Conservation (phyloP, 2,797 vertebrate species). For the Limnodromus scolopaceus region DNA sequence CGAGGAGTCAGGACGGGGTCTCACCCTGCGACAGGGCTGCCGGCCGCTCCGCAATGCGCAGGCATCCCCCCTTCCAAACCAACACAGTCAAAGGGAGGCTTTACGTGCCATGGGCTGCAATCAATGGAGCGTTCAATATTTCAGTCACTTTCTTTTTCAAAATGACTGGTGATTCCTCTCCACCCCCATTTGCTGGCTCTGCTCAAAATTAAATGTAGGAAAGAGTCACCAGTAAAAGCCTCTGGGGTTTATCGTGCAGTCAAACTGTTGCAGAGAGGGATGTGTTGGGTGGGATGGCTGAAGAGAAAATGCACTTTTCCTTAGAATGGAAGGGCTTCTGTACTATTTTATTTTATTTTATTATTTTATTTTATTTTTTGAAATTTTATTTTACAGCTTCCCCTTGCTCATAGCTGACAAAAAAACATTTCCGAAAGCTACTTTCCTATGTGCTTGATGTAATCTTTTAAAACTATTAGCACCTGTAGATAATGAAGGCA, state of each 20-base stretch:
- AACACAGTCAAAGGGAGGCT: not conserved
- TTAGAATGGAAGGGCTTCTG: not conserved
- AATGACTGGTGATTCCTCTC: not conserved
- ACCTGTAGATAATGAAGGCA: not conserved
- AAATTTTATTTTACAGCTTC: not conserved
- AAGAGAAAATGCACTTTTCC: not conserved
- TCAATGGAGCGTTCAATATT: not conserved
- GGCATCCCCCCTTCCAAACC: not conserved
- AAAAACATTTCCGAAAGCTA: not conserved
- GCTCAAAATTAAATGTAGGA: not conserved
- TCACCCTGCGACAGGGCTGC: not conserved
- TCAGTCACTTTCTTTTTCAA: conserved; percentile 3
- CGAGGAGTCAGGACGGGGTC: not conserved
- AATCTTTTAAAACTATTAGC: not conserved
- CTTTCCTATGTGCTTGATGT: not conserved
- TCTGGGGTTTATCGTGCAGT: not conserved
- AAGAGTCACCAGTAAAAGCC: not conserved
- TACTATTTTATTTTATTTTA: not conserved
- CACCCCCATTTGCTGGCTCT: not conserved
- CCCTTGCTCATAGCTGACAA: not conserved
- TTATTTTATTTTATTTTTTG: not conserved
- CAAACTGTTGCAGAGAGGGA: not conserved
- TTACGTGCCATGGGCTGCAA: not conserved
- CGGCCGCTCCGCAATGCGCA: rapidly evolving
- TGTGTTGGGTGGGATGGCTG: not conserved